These are phyloP conservation scores for Axea sp. DNA, from an alignment of 2,888 invertebrate species.

Conservation along the genomic window DNA sequence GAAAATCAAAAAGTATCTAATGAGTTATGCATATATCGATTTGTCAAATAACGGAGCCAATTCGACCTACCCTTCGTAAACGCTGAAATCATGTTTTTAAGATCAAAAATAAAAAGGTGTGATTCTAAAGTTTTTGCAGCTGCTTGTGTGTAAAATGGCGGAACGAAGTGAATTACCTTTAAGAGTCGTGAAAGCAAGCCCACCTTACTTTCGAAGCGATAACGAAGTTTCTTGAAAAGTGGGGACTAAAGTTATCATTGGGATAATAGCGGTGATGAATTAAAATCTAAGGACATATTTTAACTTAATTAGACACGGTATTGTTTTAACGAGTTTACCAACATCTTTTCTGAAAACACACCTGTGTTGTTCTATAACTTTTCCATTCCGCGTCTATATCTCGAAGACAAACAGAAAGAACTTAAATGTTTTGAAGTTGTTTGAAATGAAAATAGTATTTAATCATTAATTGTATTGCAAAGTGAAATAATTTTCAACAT, in stretches of 20 bases:
- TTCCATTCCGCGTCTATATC: constrained; percentile 32
- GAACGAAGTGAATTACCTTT: constrained; percentile 57
- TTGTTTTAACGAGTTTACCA: constrained; percentile 57
- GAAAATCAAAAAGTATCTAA: no score
- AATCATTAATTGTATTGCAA: constrained; percentile 10
- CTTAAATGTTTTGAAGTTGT: constrained; percentile 19
- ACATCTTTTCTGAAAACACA: constrained; percentile 33
- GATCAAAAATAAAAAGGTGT: constrained; percentile 37
- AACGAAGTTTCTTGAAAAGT: constrained; percentile 58
- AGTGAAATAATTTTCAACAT: constrained; percentile 1
- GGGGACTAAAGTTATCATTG: constrained; percentile 52
- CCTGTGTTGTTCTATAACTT: constrained; percentile 44
- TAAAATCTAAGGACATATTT: constrained; percentile 55
- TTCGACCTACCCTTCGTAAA: no score
- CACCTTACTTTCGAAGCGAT: constrained; percentile 44
- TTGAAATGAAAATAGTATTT: constrained; percentile 14
- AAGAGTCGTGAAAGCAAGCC: constrained; percentile 52
- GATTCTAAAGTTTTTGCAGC: constrained; percentile 50
- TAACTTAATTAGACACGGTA: constrained; percentile 52
- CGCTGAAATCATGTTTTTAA: no score
- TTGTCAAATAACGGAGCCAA: no score
- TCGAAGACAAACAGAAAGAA: constrained; percentile 12
- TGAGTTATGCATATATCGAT: no score
- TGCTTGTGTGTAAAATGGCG: constrained; percentile 55
- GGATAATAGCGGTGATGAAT: constrained; percentile 52